Percentiles rank a stretch among this genome's conserved stretches.
Evolutionary conservation across 2,888 invertebrate genomes (phyloP).

Genomic region (Muscina levida): DNA sequence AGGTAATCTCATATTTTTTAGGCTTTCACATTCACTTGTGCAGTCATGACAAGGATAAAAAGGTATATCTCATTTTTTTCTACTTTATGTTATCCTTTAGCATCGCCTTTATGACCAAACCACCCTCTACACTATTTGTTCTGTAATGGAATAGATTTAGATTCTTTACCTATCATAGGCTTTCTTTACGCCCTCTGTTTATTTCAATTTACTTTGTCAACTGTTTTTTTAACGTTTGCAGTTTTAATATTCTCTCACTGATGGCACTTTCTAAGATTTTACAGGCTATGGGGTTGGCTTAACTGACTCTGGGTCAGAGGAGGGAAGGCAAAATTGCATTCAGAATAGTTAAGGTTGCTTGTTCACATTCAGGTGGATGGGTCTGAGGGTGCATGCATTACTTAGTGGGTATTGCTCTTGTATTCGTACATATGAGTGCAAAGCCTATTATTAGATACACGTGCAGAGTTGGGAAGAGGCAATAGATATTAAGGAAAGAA

Average conservation of each 20-base stretch:
- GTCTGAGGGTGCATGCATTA: too few species aligned
- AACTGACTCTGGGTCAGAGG: background rate
- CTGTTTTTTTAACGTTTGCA: conserved; percentile 45
- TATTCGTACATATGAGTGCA: too few species aligned
- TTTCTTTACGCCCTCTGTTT: background rate
- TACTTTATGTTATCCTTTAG: background rate
- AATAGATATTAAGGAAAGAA: too few species aligned
- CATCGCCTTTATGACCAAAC: conserved; percentile 2
- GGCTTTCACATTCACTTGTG: conserved; percentile 6
- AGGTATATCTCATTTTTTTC: conserved; percentile 4
- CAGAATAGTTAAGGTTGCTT: conserved; percentile 35
- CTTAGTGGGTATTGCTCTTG: too few species aligned
- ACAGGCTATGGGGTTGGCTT: too few species aligned
- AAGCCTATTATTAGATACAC: too few species aligned
- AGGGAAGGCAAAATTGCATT: conserved; percentile 9
- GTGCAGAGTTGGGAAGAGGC: too few species aligned
- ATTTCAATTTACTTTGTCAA: conserved; percentile 39
- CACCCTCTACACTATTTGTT: background rate
- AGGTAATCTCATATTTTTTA: conserved; percentile 28
- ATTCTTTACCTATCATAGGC: conserved; percentile 7
- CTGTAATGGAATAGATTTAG: conserved; percentile 17
- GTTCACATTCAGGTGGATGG: conserved; percentile 38
- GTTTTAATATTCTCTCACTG: conserved; percentile 36
- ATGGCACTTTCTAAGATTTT: conserved; percentile 25
- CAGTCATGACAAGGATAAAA: conserved; percentile 2